These are phyloP conservation scores for Drosophila tripunctata DNA, from an alignment of 2,888 invertebrate species.

Conservation along the genomic window DNA sequence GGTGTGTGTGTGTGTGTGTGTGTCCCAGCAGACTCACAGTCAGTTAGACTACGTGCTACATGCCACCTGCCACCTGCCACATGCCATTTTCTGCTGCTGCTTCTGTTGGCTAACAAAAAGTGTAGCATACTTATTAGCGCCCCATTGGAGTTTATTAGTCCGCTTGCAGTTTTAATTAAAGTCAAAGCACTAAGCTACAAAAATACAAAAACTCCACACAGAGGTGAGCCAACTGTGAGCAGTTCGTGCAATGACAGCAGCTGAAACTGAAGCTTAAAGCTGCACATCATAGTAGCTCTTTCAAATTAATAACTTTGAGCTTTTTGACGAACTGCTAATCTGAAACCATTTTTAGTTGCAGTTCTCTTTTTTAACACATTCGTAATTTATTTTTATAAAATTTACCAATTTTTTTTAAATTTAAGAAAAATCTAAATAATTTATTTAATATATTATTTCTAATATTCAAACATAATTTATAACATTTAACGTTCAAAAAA, in stretches of 20 bases:
- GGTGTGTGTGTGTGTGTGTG: too few relatives aligned
- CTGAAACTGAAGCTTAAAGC: not conserved
- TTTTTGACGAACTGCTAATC: too few relatives aligned
- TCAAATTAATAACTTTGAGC: too few relatives aligned
- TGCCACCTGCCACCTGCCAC: conserved; percentile 14
- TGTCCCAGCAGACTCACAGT: conserved; percentile 3
- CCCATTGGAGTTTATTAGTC: conserved; percentile 41
- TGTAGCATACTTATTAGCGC: conserved; percentile 52
- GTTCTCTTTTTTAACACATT: too few relatives aligned
- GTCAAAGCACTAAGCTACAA: not conserved
- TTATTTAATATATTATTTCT: too few relatives aligned
- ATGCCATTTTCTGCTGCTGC: conserved; percentile 24
- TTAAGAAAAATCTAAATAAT: not conserved
- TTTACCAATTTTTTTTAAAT: too few relatives aligned
- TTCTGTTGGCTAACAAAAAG: conserved; percentile 22
- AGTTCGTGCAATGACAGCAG: conserved; percentile 19
- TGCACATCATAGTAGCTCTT: too few relatives aligned
- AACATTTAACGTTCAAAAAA: too few relatives aligned
- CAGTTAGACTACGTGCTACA: conserved; percentile 22
- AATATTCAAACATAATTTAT: too few relatives aligned
- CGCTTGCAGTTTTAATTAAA: conserved; percentile 47
- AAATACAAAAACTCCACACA: too few relatives aligned
- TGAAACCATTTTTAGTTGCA: too few relatives aligned
- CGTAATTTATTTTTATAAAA: too few relatives aligned
- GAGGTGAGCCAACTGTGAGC: not conserved